A percentile compares a stretch with the other conserved stretches of the same genome.
Conservation (phyloP, 1,140 invertebrate genomes). For the Listronotus oregonensis region DNA sequence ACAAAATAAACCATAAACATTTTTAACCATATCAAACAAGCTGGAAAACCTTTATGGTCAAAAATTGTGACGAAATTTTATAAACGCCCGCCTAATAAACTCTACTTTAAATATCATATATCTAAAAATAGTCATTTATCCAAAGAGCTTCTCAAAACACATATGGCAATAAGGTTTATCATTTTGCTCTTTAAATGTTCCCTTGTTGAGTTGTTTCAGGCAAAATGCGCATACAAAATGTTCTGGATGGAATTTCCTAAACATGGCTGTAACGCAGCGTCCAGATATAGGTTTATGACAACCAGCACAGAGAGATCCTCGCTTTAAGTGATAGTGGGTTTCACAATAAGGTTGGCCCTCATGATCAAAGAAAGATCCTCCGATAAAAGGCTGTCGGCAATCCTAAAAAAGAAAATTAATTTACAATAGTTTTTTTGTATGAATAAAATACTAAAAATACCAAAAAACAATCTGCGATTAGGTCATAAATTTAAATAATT, state of each 20-base stretch:
- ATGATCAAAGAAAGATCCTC: constrained; percentile 93
- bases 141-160: constrained; percentile 97
- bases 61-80: background rate
- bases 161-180: constrained; percentile 98
- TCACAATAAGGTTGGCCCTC: constrained; percentile 97
- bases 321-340: constrained; percentile 95
- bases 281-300: constrained; percentile 97
- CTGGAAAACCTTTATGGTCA: background rate
- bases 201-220: constrained; percentile 94
- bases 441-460: too few relatives aligned
- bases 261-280: constrained; percentile 98
- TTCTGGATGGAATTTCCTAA: constrained; percentile 97
- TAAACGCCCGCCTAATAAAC: background rate
- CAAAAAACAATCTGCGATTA: too few relatives aligned
- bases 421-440: too few relatives aligned
- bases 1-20: background rate
- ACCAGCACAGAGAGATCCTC: constrained; percentile 94
- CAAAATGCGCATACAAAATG: constrained; percentile 99
- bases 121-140: constrained; percentile 58
- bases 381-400: constrained; percentile 90
- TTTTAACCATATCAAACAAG: background rate
- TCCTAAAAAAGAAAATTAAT: constrained; percentile 68
- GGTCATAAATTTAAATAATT: too few relatives aligned
- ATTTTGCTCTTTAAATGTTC: constrained; percentile 97
- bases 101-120: background rate